Conservation (phyloP, 2,888 invertebrate species). For the Agrotis ipsilon region DNA sequence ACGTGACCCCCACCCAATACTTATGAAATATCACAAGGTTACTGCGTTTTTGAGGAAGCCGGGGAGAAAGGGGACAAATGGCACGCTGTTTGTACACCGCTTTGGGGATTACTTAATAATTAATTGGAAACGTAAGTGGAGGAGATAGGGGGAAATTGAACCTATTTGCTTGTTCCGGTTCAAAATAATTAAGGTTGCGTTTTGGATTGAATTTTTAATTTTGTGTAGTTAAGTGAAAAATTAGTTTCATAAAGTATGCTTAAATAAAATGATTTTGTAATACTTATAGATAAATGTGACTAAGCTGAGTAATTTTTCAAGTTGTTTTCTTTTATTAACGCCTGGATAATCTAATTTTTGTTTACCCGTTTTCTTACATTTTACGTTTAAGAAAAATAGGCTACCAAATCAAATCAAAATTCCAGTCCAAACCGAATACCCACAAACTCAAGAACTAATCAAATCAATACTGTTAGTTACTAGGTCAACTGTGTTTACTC, state of each 20-base stretch:
- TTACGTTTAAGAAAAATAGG: too few relatives aligned
- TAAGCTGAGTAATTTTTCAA: background rate
- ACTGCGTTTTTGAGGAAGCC: slow-evolving; percentile 40
- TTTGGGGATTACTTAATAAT: slow-evolving; percentile 60
- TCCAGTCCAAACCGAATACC: slow-evolving; percentile 1
- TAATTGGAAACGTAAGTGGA: slow-evolving; percentile 59
- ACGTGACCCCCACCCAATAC: slow-evolving; percentile 44
- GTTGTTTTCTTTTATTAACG: background rate
- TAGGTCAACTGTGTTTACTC: slow-evolving; percentile 31
- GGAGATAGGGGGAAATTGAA: slow-evolving; percentile 43
- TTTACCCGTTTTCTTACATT: too few relatives aligned
- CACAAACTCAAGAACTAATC: slow-evolving; percentile 14
- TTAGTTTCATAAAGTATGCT: background rate
- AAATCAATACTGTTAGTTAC: slow-evolving; percentile 17
- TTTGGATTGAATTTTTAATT: slow-evolving; percentile 11
- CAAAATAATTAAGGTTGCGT: background rate
- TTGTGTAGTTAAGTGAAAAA: background rate
- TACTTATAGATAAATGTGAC: background rate
- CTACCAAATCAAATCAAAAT: background rate
- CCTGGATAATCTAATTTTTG: too few relatives aligned
- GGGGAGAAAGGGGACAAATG: slow-evolving; percentile 38
- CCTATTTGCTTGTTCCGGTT: slow-evolving; percentile 38
- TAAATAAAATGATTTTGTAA: background rate
- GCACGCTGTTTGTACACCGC: slow-evolving; percentile 51
- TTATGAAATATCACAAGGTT: slow-evolving; percentile 56